A percentile compares a stretch with the other conserved stretches of the same genome.
Evolutionary conservation across 2,797 vertebrate genomes (phyloP).

Genomic region (Mormyrus hasselquistii): DNA sequence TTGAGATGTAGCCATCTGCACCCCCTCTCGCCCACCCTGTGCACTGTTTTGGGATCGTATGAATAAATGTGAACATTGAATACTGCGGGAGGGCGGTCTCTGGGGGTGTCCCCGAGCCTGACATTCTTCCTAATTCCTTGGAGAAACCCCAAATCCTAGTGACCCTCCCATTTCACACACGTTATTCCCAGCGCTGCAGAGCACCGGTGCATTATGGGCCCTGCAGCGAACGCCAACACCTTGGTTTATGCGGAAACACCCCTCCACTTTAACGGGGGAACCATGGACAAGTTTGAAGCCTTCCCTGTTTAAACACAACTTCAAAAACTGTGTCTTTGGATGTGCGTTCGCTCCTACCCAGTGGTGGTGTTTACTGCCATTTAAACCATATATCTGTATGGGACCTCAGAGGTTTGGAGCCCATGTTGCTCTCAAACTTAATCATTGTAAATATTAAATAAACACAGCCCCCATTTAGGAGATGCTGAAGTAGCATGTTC

Average conservation of each 20-base stretch:
- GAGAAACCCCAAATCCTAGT: background rate
- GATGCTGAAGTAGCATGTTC: background rate
- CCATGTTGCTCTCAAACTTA: background rate
- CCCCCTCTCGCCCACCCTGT: background rate
- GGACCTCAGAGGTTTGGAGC: background rate
- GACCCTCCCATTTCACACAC: background rate
- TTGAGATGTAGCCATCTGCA: slow-evolving; percentile 8
- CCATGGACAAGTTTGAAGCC: background rate
- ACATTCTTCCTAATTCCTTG: background rate
- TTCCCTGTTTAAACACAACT: background rate
- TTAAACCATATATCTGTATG: background rate
- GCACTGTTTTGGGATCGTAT: slow-evolving; percentile 35
- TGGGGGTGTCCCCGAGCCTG: background rate
- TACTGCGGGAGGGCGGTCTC: slow-evolving; percentile 30
- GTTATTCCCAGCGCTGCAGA: background rate
- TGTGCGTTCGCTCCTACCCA: background rate
- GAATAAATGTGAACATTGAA: slow-evolving; percentile 43
- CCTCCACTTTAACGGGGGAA: background rate
- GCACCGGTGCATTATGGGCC: background rate
- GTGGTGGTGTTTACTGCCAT: background rate
- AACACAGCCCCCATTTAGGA: background rate
- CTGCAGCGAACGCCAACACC: background rate
- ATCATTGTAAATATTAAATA: background rate
- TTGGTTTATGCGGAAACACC: background rate
- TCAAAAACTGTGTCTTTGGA: background rate